These are phyloP conservation scores for Apis mellifera DNA, from an alignment of 1,140 invertebrate species.

Conservation along the genomic window DNA sequence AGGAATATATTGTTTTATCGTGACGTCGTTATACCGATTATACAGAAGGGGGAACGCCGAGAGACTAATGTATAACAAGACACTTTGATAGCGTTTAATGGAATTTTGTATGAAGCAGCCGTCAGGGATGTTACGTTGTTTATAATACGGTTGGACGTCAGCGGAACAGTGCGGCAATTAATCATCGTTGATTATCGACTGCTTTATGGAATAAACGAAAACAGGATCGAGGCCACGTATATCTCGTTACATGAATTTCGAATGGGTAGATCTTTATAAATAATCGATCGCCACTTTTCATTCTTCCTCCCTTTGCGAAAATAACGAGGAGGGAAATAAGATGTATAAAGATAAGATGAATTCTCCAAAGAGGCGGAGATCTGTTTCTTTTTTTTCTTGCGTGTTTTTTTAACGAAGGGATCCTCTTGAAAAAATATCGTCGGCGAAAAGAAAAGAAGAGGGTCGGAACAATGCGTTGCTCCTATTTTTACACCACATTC, in stretches of 20 bases:
- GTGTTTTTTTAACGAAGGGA: constrained; percentile 4
- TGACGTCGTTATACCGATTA: constrained; percentile 57
- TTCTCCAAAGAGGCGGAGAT: not conserved
- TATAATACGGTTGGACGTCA: constrained; percentile 63
- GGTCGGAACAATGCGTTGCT: not conserved
- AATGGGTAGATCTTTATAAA: not conserved
- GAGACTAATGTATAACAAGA: constrained; percentile 71
- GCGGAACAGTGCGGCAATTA: constrained; percentile 60
- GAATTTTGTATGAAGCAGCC: constrained; percentile 66
- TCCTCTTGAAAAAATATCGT: not conserved
- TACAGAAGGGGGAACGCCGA: constrained; percentile 47
- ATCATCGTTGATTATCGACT: constrained; percentile 58
- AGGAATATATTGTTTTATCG: constrained; percentile 71
- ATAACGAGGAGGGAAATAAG: not conserved
- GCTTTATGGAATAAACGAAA: not conserved
- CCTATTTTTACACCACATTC: not conserved
- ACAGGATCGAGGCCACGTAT: not conserved
- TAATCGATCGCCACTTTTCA: not conserved
- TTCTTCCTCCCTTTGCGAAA: too few species aligned
- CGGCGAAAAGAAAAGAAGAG: constrained; percentile 25
- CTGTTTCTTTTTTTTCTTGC: not conserved
- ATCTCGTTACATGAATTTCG: not conserved
- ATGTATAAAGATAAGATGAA: not conserved
- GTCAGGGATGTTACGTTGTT: constrained; percentile 64
- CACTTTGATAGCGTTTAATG: constrained; percentile 78